phyloP scores from a whole-genome alignment of 2,888 invertebrate species.

The Acleris literana region DNA sequence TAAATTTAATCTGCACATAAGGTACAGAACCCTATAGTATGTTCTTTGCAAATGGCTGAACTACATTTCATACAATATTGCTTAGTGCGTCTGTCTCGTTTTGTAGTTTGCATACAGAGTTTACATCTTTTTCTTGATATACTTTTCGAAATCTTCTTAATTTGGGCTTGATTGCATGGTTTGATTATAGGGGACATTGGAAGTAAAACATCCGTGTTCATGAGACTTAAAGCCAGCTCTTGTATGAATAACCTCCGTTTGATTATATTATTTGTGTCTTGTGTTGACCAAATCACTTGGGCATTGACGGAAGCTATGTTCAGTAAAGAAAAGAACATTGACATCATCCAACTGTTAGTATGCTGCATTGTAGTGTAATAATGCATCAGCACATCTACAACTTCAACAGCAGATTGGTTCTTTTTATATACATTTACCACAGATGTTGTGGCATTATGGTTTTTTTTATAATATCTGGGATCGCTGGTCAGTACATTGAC shows the following conservation, averaged over 20 bases:
- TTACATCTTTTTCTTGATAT: conserved; percentile 58
- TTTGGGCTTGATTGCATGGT: not conserved
- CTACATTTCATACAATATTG: conserved; percentile 66
- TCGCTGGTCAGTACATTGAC: conserved; percentile 68
- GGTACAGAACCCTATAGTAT: conserved; percentile 46
- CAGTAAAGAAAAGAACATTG: conserved; percentile 70
- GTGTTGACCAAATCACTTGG: conserved; percentile 71
- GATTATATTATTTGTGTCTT: conserved; percentile 48
- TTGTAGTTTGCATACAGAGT: conserved; percentile 59
- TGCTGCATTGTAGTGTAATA: conserved; percentile 65
- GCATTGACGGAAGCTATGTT: conserved; percentile 75
- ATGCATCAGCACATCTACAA: conserved; percentile 69
- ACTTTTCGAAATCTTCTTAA: not conserved
- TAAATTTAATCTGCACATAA: not conserved
- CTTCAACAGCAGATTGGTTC: conserved; percentile 67
- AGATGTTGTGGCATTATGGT: conserved; percentile 55
- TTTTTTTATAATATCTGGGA: conserved; percentile 64
- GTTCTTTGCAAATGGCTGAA: conserved; percentile 69
- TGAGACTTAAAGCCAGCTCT: conserved; percentile 63
- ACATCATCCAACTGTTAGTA: conserved; percentile 60
- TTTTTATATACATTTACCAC: conserved; percentile 69
- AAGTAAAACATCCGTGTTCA: conserved; percentile 49
- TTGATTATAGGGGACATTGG: conserved; percentile 39
- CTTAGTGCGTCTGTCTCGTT: conserved; percentile 67
- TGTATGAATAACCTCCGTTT: conserved; percentile 67